Conservation (phyloP, 2,113 vertebrate species). For the Mesoclemmys tuberculata region DNA sequence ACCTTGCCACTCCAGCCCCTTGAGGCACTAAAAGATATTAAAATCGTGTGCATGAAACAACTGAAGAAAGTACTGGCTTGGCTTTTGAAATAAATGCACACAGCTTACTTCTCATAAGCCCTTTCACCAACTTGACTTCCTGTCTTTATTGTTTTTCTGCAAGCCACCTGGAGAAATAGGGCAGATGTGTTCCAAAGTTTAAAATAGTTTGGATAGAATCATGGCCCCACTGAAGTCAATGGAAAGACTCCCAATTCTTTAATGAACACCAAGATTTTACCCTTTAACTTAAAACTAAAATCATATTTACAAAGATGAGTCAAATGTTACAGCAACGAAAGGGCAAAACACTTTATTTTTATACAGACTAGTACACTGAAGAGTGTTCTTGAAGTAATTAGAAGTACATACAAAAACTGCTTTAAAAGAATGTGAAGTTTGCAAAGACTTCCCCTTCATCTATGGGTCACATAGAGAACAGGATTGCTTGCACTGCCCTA, state of each 20-base stretch:
- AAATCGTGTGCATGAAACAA: neutral
- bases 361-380: neutral
- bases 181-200: neutral
- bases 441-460: neutral
- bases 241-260: neutral
- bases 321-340: neutral
- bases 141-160: neutral
- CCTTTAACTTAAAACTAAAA: neutral
- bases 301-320: neutral
- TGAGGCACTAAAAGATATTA: neutral
- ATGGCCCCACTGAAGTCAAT: neutral
- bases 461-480: neutral
- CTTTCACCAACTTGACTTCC: neutral
- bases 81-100: neutral
- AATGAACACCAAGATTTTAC: neutral
- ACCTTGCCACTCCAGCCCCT: neutral
- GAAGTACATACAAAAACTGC: neutral
- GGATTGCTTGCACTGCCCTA: neutral
- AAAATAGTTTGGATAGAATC: neutral
- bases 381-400: neutral
- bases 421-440: neutral
- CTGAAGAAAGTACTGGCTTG: neutral
- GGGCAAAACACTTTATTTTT: neutral
- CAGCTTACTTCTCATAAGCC: neutral
- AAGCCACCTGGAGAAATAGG: neutral